Evolutionary conservation across 2,888 invertebrate genomes (phyloP).

Genomic region (Reticulitermes lucifugus): DNA sequence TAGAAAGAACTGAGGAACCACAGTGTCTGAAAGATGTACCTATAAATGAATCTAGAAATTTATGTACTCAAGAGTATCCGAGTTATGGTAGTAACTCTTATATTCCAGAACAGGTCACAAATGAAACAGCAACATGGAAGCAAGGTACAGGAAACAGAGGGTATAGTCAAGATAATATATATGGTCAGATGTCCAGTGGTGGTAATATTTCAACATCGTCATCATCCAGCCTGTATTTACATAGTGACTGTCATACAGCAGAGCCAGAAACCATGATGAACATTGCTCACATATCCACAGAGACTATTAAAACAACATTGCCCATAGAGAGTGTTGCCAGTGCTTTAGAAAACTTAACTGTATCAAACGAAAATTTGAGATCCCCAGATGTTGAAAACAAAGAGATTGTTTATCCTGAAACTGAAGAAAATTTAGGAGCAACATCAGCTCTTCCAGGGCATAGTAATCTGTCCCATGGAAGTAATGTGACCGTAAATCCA

Average conservation of each 20-base stretch:
- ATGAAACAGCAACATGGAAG: background rate
- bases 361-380: background rate
- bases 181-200: too few relatives aligned
- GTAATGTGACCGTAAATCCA: slow-evolving; percentile 59
- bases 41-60: background rate
- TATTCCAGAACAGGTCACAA: background rate
- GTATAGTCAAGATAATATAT: background rate
- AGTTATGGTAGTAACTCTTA: background rate
- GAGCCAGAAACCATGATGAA: too few relatives aligned
- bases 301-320: too few relatives aligned
- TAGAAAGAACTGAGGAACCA: background rate
- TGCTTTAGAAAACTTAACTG: slow-evolving; percentile 46
- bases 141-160: background rate
- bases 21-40: background rate
- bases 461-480: background rate
- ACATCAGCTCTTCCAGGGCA: background rate
- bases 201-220: too few relatives aligned
- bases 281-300: too few relatives aligned
- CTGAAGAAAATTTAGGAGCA: slow-evolving; percentile 55
- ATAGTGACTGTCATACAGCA: too few relatives aligned
- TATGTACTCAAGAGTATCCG: background rate
- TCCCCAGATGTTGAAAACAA: slow-evolving; percentile 58
- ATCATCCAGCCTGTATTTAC: too few relatives aligned
- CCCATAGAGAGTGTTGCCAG: slow-evolving; percentile 48
- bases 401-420: slow-evolving; percentile 57